A percentile compares a stretch with the other conserved stretches of the same genome.
phyloP scores from a whole-genome alignment of 2,888 invertebrate genomes.

The Flexamia atlantica region DNA sequence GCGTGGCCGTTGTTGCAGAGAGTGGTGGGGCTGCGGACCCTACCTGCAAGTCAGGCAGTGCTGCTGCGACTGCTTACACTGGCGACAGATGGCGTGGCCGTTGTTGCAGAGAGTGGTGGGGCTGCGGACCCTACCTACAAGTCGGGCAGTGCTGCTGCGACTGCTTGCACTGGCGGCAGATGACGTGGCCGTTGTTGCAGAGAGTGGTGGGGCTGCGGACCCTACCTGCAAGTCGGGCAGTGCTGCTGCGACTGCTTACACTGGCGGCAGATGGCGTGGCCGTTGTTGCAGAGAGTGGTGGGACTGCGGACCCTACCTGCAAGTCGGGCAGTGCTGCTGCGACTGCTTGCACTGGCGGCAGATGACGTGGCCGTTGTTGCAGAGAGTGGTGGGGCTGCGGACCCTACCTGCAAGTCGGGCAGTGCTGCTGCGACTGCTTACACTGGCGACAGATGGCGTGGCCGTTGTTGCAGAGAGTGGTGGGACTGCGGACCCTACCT shows the following conservation, averaged over 20 bases:
- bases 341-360: no score
- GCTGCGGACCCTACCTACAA: no score
- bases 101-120: constrained; percentile 26
- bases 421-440: neutral
- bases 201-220: constrained; percentile 48
- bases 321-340: no score
- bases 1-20: no score
- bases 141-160: no score
- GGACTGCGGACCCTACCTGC: no score
- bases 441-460: constrained; percentile 52
- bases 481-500: constrained; percentile 46
- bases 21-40: no score
- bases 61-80: constrained; percentile 40
- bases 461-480: constrained; percentile 47
- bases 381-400: constrained; percentile 42
- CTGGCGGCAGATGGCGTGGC: constrained; percentile 34
- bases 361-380: constrained; percentile 48
- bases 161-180: constrained; percentile 46
- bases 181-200: constrained; percentile 51
- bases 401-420: neutral
- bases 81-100: constrained; percentile 28
- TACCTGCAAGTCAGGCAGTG: constrained; percentile 34
- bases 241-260: no score
- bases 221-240: no score
- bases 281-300: constrained; percentile 26